A percentile compares a stretch with the other conserved stretches of the same genome.
Conservation (phyloP, 1,140 invertebrate species). For the Saxidomus purpurata region DNA sequence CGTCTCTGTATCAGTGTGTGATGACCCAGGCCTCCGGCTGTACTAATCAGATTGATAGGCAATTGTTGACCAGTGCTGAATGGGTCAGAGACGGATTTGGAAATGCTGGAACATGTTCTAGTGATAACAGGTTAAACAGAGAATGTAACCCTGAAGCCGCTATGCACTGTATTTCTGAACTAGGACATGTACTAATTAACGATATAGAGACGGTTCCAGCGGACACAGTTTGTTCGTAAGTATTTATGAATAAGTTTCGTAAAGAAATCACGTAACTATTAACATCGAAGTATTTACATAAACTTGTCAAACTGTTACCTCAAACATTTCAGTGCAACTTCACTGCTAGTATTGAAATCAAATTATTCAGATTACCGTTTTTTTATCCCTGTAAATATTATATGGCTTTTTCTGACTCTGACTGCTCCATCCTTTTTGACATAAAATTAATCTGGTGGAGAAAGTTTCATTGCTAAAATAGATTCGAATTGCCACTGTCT, state of each 20-base stretch:
- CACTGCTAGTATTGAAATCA: too few relatives aligned
- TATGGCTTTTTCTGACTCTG: too few relatives aligned
- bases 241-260: neutral
- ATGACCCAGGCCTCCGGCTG: neutral
- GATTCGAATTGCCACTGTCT: too few relatives aligned
- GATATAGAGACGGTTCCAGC: neutral
- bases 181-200: neutral
- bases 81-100: neutral
- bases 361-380: too few relatives aligned
- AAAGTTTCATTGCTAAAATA: too few relatives aligned
- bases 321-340: too few relatives aligned
- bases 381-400: too few relatives aligned
- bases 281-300: too few relatives aligned
- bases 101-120: slow-evolving; percentile 22
- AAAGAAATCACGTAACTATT: too few relatives aligned
- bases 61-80: slow-evolving; percentile 7
- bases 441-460: too few relatives aligned
- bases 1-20: neutral
- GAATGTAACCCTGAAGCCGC: neutral
- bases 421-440: too few relatives aligned
- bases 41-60: neutral
- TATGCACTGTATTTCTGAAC: neutral
- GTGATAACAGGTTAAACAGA: neutral
- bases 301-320: too few relatives aligned
- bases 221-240: slow-evolving; percentile 31